A percentile compares a stretch with the other conserved stretches of the same genome.
phyloP scores from a whole-genome alignment of 2,888 invertebrate species.

The Lepidochrysops patricia region DNA sequence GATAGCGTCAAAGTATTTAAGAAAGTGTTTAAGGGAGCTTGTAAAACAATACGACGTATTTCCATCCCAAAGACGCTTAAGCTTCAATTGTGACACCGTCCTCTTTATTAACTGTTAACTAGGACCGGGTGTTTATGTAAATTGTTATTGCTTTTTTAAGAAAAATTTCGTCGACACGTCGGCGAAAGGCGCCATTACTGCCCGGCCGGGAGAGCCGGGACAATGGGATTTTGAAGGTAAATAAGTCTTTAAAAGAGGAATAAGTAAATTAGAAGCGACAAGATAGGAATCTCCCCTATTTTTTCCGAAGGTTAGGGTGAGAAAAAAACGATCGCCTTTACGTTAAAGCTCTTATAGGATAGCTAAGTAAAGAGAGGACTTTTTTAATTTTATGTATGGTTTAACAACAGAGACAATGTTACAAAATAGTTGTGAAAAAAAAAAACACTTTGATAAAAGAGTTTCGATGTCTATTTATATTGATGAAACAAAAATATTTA shows the following conservation, averaged over 20 bases:
- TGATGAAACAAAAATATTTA: too few species aligned
- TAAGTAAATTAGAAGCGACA: slow-evolving; percentile 87
- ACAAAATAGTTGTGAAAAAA: too few species aligned
- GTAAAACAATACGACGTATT: slow-evolving; percentile 66
- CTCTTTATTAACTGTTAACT: slow-evolving; percentile 74
- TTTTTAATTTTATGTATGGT: background rate
- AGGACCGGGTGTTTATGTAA: slow-evolving; percentile 71
- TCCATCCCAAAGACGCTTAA: slow-evolving; percentile 64
- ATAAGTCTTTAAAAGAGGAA: slow-evolving; percentile 83
- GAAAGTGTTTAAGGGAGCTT: slow-evolving; percentile 38
- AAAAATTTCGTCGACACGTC: slow-evolving; percentile 69
- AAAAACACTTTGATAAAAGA: too few species aligned
- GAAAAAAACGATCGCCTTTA: slow-evolving; percentile 68
- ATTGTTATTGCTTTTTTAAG: slow-evolving; percentile 74
- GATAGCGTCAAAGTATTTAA: slow-evolving; percentile 29
- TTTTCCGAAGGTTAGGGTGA: slow-evolving; percentile 63
- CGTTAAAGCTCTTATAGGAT: slow-evolving; percentile 36
- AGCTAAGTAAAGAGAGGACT: slow-evolving; percentile 37
- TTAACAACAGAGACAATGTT: too few species aligned
- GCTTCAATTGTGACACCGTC: slow-evolving; percentile 68
- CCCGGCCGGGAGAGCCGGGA: slow-evolving; percentile 63
- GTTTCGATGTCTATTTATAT: too few species aligned
- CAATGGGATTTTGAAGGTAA: slow-evolving; percentile 78
- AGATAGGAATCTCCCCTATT: slow-evolving; percentile 85
- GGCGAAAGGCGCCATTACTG: slow-evolving; percentile 56